A percentile compares a stretch with the other conserved stretches of the same genome.
phyloP scores from a whole-genome alignment of 2,113 vertebrate genomes.

The Pteropus alecto region DNA sequence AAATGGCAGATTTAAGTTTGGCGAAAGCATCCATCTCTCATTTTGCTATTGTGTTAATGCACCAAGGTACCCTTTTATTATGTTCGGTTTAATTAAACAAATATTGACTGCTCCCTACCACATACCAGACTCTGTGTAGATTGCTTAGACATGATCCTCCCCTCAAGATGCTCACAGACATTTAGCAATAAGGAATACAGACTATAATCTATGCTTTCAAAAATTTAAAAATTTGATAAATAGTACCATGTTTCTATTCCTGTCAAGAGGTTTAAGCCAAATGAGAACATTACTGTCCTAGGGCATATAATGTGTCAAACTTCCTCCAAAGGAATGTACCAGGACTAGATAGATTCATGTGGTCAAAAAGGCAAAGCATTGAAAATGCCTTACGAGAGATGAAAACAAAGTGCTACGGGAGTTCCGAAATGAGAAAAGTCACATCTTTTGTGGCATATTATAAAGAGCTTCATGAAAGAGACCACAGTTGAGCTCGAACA shows the following conservation, averaged over 20 bases:
- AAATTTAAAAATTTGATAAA: neutral
- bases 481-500: neutral
- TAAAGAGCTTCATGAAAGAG: neutral
- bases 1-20: neutral
- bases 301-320: neutral
- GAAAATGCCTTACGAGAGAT: neutral
- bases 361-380: neutral
- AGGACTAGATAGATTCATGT: neutral
- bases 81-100: neutral
- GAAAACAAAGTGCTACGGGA: neutral
- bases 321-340: neutral
- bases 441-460: neutral
- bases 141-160: neutral
- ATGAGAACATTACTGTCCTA: neutral
- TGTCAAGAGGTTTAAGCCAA: neutral
- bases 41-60: neutral
- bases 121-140: neutral
- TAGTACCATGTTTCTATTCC: neutral
- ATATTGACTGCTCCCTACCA: neutral
- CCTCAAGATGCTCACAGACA: neutral
- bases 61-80: neutral
- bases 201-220: neutral
- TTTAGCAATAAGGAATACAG: neutral
- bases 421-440: neutral
- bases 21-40: neutral